Conservation (phyloP, 1,140 invertebrate species). For the Cephus cinctus region DNA sequence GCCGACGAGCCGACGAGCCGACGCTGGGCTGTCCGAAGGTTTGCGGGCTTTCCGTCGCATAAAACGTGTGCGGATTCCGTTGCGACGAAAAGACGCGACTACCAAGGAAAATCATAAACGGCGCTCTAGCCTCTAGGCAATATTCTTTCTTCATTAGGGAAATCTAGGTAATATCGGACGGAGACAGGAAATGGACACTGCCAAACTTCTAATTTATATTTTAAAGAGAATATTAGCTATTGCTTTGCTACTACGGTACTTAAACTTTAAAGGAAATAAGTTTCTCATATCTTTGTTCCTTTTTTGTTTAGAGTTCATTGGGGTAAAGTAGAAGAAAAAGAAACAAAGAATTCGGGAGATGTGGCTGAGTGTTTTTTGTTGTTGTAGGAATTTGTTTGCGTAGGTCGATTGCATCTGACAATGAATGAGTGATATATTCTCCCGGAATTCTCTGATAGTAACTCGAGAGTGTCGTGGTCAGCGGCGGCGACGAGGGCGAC, state of each 20-base stretch:
- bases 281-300: not conserved
- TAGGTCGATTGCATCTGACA: slow-evolving; percentile 20
- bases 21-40: too few relatives aligned
- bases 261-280: not conserved
- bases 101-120: too few relatives aligned
- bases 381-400: slow-evolving; percentile 3
- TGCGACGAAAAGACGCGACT: too few relatives aligned
- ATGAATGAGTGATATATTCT: slow-evolving; percentile 8
- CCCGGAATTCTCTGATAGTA: too few relatives aligned
- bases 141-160: slow-evolving; percentile 11
- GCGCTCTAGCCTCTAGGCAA: not conserved
- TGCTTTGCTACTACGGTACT: slow-evolving; percentile 5
- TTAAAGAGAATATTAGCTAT: slow-evolving; percentile 22
- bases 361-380: slow-evolving; percentile 5
- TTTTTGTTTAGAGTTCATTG: not conserved
- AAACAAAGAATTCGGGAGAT: not conserved
- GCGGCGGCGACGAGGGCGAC: too few relatives aligned
- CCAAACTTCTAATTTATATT: slow-evolving; percentile 40
- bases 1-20: too few relatives aligned
- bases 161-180: slow-evolving; percentile 23
- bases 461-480: too few relatives aligned
- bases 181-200: slow-evolving; percentile 35
- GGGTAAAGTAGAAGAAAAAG: not conserved
- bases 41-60: too few relatives aligned
- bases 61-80: too few relatives aligned